phyloP scores from a whole-genome alignment of 2,888 invertebrate species.

The Operophtera brumata region DNA sequence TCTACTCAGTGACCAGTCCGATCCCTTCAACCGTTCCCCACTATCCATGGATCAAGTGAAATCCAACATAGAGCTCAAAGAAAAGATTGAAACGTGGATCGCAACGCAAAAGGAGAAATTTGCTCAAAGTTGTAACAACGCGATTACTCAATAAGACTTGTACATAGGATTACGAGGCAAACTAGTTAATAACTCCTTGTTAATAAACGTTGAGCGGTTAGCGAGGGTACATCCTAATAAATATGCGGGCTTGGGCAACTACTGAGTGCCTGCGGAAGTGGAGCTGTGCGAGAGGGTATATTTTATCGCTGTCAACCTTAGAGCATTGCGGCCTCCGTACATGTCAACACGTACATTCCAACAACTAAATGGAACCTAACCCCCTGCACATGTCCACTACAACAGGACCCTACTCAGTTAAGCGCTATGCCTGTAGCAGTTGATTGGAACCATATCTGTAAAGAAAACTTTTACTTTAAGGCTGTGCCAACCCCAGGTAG shows the following conservation, averaged over 20 bases:
- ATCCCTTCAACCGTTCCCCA: slow-evolving; percentile 96
- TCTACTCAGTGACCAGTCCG: slow-evolving; percentile 94
- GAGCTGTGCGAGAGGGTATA: too few relatives aligned
- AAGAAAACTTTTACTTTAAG: too few relatives aligned
- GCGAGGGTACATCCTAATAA: background rate
- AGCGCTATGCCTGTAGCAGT: too few relatives aligned
- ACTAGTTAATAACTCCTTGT: slow-evolving; percentile 25
- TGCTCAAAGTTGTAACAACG: slow-evolving; percentile 45
- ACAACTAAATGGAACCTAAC: too few relatives aligned
- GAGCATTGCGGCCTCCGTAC: too few relatives aligned
- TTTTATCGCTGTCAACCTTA: too few relatives aligned
- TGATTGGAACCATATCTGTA: too few relatives aligned
- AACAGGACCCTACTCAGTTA: too few relatives aligned
- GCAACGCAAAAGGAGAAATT: slow-evolving; percentile 77
- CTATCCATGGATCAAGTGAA: slow-evolving; percentile 96
- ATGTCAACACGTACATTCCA: too few relatives aligned
- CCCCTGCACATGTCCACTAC: too few relatives aligned
- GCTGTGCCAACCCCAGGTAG: too few relatives aligned
- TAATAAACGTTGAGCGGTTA: slow-evolving; percentile 10
- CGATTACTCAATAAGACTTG: slow-evolving; percentile 34
- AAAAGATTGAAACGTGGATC: slow-evolving; percentile 91
- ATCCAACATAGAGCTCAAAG: slow-evolving; percentile 87
- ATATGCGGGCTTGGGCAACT: background rate
- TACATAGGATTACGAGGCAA: slow-evolving; percentile 30
- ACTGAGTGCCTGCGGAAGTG: too few relatives aligned